Base-by-base conservation (phyloP, 2,888 invertebrate genomes). In the Schizaphis graminum region DNA sequence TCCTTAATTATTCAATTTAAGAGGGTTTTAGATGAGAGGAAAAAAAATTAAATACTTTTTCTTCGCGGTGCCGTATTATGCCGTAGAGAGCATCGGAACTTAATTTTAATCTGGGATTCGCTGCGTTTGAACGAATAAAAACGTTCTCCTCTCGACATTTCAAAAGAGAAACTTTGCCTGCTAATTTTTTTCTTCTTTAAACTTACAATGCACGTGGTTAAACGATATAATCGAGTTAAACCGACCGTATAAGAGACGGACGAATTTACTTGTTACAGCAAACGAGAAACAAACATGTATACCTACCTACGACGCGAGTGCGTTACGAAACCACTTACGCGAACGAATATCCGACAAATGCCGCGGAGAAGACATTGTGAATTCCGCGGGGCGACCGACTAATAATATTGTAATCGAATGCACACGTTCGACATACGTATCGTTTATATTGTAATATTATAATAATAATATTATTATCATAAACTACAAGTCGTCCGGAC, bases 1-100 rank as follows among this genome's bases (percentile, higher is more conserved):
- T 53, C 24, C 53, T 53, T 35, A 53, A 53, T 88, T 88, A 88
- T 88, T 88, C 53, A 53, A 88, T 88, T 88, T 35, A 10, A 35
- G 35, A 53, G 53, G 35, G 77, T 77, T 77, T 77, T 77, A 77
- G 7, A 35, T 5, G 53, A 77, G 35, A 77, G 26, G 2, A 57
- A 26, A 57, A 24, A 26, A 57, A 57, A 57, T 24, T 21, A 21
- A 77, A 77, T 41, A 67, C 77, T 35, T 35, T 77, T 77, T 77
- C 1, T 35, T 21, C 77, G 35, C 35, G 13, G 13, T 67, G n/a
- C n/a, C n/a, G 53, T 53, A 53, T 21, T 53, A 53, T 21, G 21
- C 21, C 21, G 67, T 13, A 5, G 16, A 77, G 35, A 35, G 35
- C 35, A 35, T 77, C 21, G 35, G 77, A 35, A 77, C 77, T 77